Evolutionary conservation across 1,140 invertebrate species (phyloP), one percentile per base, ranked within the genome.

Genomic region (Drosophila nigromelanica): DNA sequence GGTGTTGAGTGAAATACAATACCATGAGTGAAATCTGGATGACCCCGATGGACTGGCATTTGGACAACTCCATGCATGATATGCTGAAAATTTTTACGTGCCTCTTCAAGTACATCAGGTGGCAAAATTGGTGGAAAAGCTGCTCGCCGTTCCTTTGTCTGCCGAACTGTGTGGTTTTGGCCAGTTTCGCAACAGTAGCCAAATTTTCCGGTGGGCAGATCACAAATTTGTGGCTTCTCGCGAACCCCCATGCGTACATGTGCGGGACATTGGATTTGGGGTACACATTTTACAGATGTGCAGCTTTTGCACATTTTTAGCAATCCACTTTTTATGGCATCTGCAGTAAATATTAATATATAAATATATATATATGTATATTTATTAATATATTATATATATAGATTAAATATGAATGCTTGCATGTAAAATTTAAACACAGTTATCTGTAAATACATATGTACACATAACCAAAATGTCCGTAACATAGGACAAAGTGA

Each of bases 161-260:
- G 27, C 11, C 18, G 3, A 1, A 52, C 93, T 56, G 93, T 94
- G 89, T 94, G 94, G 76, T 93, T 93, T 48, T 93, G 92, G 3
- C 94, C 94, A 4, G 94, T 94, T 12, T 91, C 91, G 68, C 94
- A 95, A 72, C 94, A 94, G 10, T 94, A 92, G 1, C 94, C 94
- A 11, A 85, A 76, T 56, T 91, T 89, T 0, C 91, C 91, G 3
- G 69, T 80, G 1, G 91, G 76, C 4, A 94, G 78, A 61, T 93
- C 93, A 54, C 94, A 95, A 10, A 87, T 83, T 7, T 82, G 81
- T 15, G 90, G 92, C 45, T 92, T 92, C 58, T 93, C 92, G 6
- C 89, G 73, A 0, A 89, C 86, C 6, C 77, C 71, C 61, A 92
- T 89, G 11, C 93, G 81, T 0, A 94, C 80, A 76, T 94, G 94